phyloP scores from a whole-genome alignment of 2,113 vertebrate species.

The Hemiprocne comata region DNA sequence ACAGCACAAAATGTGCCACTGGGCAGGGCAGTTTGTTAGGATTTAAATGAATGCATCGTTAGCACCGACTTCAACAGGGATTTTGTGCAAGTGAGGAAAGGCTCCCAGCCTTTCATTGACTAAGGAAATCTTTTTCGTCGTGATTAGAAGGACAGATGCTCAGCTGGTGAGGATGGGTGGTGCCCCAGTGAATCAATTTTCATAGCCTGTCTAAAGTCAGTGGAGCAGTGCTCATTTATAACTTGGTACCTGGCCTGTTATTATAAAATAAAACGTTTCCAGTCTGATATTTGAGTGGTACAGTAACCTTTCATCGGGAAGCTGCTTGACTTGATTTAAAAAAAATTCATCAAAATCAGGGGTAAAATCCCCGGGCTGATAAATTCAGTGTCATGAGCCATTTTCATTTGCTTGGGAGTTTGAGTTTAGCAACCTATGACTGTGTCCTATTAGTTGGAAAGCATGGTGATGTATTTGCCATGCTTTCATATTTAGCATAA shows the following conservation, averaged over 20 bases:
- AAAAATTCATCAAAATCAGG: constrained; percentile 10
- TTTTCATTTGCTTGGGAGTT: not conserved
- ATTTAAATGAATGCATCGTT: constrained; percentile 25
- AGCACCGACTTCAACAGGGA: constrained; percentile 4
- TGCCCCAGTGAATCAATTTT: constrained; percentile 51
- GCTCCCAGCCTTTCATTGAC: constrained; percentile 57
- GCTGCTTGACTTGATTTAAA: not conserved
- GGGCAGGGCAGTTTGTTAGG: not conserved
- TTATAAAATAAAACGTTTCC: not conserved
- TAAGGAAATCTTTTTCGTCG: constrained; percentile 60
- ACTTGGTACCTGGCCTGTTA: not conserved
- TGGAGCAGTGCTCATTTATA: constrained; percentile 54
- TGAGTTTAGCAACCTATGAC: not conserved
- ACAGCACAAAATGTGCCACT: not conserved
- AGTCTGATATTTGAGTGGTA: not conserved
- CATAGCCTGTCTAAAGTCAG: constrained; percentile 52
- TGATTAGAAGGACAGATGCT: constrained; percentile 60
- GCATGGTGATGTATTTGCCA: not conserved
- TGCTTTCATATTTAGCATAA: not conserved
- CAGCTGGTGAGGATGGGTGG: constrained; percentile 30
- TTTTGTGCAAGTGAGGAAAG: constrained; percentile 37
- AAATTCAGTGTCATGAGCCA: not conserved
- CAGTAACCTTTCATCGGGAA: not conserved
- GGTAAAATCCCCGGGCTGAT: not conserved
- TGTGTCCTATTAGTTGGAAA: not conserved